Base-by-base conservation (phyloP, 2,113 vertebrate genomes). In the Elephas maximus region DNA sequence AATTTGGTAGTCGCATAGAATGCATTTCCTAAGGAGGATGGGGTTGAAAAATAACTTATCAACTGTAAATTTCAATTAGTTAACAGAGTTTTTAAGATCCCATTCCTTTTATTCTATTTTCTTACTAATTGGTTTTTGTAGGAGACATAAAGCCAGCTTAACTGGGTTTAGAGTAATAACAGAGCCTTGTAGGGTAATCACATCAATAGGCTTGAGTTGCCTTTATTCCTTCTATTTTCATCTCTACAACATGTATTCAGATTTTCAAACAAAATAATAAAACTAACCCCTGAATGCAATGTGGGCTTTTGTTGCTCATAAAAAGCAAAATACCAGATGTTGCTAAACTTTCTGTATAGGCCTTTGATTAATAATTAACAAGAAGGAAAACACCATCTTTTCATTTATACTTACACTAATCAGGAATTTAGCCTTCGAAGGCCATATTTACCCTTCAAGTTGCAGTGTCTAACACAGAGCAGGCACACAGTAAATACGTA, bases 351-450 rank as follows among this genome's bases (percentile, higher is more conserved):
- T 88, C 91, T 94, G 18, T 83, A 44, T 85, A 30, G 73, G 2
- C 37, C 84, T 96, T 97, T 94, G 79, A 15, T 95, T 96, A 95
- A 93, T 91, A 91, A 90, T 84, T 96, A 95, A 95, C 71, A 11
- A 28, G 33, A 95, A 97, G 73, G 37, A 93, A 90, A 96, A 88
- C 53, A 95, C 18, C 73, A 45, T n/a, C 14, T 92, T 96, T 94
- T 93, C 57, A 45, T 82, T 92, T 95, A 7, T 26, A 60, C 24
- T 65, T 69, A 57, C 8, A 57, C 28, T 84, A 74, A 81, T 60
- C 60, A 88, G 77, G 23, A 71, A 85, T 83, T 93, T 91, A 82
- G 45, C n/a, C 23, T 60, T 84, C 60, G 37, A 79, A 87, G 21
- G 67, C 41, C 12, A 8, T 44, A 24, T 93, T 93, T 86, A 69